phyloP scores from a whole-genome alignment of 2,113 vertebrate genomes.

The Symphodus melops region DNA sequence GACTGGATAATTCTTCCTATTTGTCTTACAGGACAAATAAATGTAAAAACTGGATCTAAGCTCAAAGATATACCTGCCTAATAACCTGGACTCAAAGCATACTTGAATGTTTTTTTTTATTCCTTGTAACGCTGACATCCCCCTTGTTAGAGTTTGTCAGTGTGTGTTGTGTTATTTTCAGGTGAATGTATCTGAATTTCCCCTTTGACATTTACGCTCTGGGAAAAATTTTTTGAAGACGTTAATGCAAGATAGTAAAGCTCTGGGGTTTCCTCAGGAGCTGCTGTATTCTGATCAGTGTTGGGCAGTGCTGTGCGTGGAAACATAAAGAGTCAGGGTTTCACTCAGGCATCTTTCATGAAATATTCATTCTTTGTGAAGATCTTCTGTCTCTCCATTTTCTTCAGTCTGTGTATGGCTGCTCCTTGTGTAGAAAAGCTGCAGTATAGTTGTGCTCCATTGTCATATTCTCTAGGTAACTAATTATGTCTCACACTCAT shows the following conservation, averaged over 20 bases:
- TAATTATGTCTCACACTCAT: constrained; percentile 20
- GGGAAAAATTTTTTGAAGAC: constrained; percentile 32
- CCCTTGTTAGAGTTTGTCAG: neutral
- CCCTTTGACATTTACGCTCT: constrained; percentile 48
- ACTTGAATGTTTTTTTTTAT: too few species aligned
- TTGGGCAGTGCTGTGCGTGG: constrained; percentile 9
- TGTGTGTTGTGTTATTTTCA: constrained; percentile 32
- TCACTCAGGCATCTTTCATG: constrained; percentile 6
- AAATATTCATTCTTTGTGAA: constrained; percentile 19
- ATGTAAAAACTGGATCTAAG: too few species aligned
- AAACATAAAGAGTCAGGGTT: constrained; percentile 20
- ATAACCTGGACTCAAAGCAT: too few species aligned
- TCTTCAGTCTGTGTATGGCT: neutral
- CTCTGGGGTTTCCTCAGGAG: constrained; percentile 21
- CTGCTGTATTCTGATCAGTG: constrained; percentile 29
- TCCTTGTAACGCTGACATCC: neutral
- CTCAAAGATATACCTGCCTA: too few species aligned
- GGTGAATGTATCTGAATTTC: constrained; percentile 21
- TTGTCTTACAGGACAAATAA: too few species aligned
- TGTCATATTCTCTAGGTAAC: constrained; percentile 37
- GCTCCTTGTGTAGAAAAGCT: neutral
- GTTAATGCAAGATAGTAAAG: neutral
- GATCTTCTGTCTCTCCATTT: neutral
- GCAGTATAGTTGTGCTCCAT: constrained; percentile 5
- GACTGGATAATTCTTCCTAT: too few species aligned